Evolutionary conservation across 2,113 vertebrate genomes (phyloP).

Genomic region (Eolophus roseicapilla): DNA sequence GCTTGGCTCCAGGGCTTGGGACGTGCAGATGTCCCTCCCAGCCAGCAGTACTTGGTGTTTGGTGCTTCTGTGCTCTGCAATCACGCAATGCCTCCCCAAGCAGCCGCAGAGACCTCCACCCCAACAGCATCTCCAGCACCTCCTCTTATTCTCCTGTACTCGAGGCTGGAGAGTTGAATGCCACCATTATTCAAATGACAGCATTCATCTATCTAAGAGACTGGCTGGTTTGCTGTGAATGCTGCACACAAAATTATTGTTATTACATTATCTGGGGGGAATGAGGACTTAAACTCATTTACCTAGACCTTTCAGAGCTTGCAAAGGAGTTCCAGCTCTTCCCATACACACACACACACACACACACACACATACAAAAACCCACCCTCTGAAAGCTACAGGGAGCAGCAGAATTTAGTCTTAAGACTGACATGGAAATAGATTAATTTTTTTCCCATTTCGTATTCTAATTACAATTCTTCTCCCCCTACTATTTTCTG

Average conservation of each 20-base stretch:
- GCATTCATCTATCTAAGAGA: background rate
- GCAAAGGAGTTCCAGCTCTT: constrained; percentile 29
- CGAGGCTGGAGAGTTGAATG: background rate
- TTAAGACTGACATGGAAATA: constrained; percentile 75
- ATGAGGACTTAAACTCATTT: constrained; percentile 50
- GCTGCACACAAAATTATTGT: constrained; percentile 11
- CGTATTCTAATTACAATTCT: constrained; percentile 83
- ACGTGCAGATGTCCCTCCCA: background rate
- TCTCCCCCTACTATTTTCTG: constrained; percentile 75
- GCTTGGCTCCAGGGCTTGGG: background rate
- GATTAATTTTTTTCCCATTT: constrained; percentile 78
- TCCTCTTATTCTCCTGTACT: background rate
- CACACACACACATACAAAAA: background rate
- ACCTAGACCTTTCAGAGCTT: constrained; percentile 39
- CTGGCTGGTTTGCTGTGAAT: background rate
- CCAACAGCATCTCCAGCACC: background rate
- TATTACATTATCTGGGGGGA: constrained; percentile 19
- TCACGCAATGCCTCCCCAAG: accelerated
- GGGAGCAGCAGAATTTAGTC: constrained; percentile 69
- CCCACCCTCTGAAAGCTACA: background rate
- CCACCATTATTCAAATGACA: background rate
- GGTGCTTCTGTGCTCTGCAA: background rate
- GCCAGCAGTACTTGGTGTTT: background rate
- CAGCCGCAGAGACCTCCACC: accelerated
- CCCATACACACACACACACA: background rate